Percentiles rank a stretch among this genome's conserved stretches.
Conservation (phyloP, 2,797 vertebrate species). For the Poecile montanus region DNA sequence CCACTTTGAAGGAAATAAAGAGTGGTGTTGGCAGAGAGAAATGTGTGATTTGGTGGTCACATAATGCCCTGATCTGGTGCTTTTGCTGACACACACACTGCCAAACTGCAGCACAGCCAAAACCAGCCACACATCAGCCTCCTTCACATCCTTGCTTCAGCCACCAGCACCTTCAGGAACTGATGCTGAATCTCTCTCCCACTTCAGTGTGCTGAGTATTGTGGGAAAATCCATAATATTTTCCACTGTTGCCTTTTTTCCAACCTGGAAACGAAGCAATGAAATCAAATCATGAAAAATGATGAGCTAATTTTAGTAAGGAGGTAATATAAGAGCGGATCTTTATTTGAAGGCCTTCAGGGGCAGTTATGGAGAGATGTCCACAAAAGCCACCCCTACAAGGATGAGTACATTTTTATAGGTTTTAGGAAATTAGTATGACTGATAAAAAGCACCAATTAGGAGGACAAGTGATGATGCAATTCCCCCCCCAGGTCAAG, state of each 20-base stretch:
- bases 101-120: background rate
- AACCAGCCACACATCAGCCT: background rate
- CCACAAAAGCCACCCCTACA: background rate
- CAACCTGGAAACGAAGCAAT: background rate
- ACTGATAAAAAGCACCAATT: background rate
- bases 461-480: too few species aligned
- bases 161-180: background rate
- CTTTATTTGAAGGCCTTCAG: background rate
- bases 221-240: background rate
- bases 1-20: background rate
- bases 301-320: background rate
- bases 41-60: background rate
- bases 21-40: background rate
- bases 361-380: background rate
- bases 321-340: background rate
- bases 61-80: background rate
- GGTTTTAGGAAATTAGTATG: too few species aligned
- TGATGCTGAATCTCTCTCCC: background rate
- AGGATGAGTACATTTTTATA: background rate
- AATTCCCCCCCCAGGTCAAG: too few species aligned
- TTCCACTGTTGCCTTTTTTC: background rate
- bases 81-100: background rate
- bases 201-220: background rate
- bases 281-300: too few species aligned
- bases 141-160: background rate